A percentile compares a stretch with the other conserved stretches of the same genome.
Evolutionary conservation across 1,140 invertebrate species (phyloP).

Genomic region (Temnothorax curvispinosus): DNA sequence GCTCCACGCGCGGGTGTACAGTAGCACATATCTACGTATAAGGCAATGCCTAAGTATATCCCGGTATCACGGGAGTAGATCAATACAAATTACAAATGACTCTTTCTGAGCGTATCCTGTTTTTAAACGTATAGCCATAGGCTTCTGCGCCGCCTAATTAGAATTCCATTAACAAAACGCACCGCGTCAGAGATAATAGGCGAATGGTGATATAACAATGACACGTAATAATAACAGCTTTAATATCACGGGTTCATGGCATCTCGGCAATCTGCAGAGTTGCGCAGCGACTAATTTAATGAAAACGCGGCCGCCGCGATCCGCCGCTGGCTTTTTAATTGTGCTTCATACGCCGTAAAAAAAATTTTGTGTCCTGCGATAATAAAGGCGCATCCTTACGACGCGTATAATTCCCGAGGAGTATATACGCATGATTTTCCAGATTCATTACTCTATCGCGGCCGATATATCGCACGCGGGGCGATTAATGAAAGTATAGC

Average conservation of each 20-base stretch:
- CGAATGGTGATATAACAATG: slow-evolving; percentile 58
- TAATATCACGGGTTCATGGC: slow-evolving; percentile 56
- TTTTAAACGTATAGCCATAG: not conserved
- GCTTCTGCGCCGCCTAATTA: slow-evolving; percentile 34
- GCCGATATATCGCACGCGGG: slow-evolving; percentile 15
- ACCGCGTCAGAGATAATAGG: slow-evolving; percentile 15
- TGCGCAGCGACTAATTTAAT: slow-evolving; percentile 61
- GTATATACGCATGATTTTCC: slow-evolving; percentile 3
- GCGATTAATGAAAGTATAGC: slow-evolving; percentile 28
- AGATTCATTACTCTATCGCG: slow-evolving; percentile 29
- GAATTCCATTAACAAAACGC: slow-evolving; percentile 42
- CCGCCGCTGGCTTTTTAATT: slow-evolving; percentile 57
- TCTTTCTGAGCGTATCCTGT: not conserved
- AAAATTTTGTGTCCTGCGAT: slow-evolving; percentile 7
- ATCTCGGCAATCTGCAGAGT: slow-evolving; percentile 49
- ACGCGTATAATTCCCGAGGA: not conserved
- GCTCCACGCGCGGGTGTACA: not conserved
- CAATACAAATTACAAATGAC: slow-evolving; percentile 18
- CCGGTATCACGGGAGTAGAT: not conserved
- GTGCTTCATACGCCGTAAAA: slow-evolving; percentile 62
- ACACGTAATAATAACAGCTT: slow-evolving; percentile 53
- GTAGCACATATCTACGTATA: not conserved
- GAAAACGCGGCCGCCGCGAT: slow-evolving; percentile 29
- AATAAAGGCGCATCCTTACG: not conserved
- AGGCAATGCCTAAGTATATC: not conserved